A percentile compares a stretch with the other conserved stretches of the same genome.
Conservation (phyloP, 2,888 invertebrate genomes). For the Diaperis boleti region DNA sequence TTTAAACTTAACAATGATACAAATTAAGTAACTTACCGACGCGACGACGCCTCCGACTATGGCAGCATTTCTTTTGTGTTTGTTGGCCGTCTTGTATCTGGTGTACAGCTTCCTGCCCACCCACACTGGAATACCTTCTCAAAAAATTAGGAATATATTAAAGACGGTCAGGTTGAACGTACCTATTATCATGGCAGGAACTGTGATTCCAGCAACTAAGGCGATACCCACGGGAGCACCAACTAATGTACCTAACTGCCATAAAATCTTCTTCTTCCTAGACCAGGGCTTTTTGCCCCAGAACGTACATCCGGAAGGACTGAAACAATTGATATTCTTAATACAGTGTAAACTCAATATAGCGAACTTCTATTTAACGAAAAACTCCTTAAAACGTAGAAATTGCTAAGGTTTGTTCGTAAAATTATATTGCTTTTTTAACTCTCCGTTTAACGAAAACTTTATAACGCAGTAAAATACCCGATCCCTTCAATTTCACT, state of each 20-base stretch:
- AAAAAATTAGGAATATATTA: conserved; percentile 42
- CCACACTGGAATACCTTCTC: conserved; percentile 91
- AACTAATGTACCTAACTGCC: conserved; percentile 95
- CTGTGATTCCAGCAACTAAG: conserved; percentile 94
- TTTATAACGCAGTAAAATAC: too few relatives aligned
- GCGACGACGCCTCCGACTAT: conserved; percentile 88
- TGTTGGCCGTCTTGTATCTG: conserved; percentile 78
- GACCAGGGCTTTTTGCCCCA: conserved; percentile 99
- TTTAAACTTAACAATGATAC: too few relatives aligned
- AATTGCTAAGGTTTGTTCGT: too few relatives aligned
- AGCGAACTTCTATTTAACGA: too few relatives aligned
- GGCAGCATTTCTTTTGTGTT: conserved; percentile 83
- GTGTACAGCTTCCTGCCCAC: conserved; percentile 90
- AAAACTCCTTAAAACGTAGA: too few relatives aligned
- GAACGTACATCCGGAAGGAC: conserved; percentile 92
- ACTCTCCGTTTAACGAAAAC: too few relatives aligned
- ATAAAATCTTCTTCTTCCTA: conserved; percentile 95
- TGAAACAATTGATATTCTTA: conserved; percentile 60
- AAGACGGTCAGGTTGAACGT: conserved; percentile 46
- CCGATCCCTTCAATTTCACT: too few relatives aligned
- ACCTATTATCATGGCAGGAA: conserved; percentile 96
- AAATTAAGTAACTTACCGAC: conserved; percentile 77
- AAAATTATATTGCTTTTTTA: too few relatives aligned
- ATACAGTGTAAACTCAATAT: too few relatives aligned
- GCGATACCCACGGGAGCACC: conserved; percentile 97